Base-by-base conservation (phyloP, 1,140 invertebrate species). In the Macrotrachela quadricornifera region DNA sequence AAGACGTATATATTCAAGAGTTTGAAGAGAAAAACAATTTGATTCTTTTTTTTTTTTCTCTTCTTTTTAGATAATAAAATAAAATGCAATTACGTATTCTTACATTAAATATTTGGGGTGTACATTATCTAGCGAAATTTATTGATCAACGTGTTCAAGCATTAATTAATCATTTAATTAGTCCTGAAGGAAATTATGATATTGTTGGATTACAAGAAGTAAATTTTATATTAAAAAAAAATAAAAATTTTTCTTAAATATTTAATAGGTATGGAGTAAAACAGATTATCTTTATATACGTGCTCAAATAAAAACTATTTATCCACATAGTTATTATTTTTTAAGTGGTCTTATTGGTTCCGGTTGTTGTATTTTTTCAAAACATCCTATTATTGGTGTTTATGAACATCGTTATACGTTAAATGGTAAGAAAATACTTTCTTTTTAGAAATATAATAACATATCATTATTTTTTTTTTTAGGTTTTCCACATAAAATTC, bases 121-220 rank as follows among this genome's bases (percentile, higher is more conserved):
- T 30, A 2, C 21, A 30, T 30, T 8, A 30, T 30, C 3, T 30
- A 8, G 21, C 21, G 3, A 30, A 30, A 30, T 8, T 30, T 30
- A 30, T 30, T 30, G 3, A 30, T 30, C 21, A 30, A 30, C 2
- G 21, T 4, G 46, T 53, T 39, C 42, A 49, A 48, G 53, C 46
- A 10, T 49, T 54, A 54, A 54, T 16, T 39, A 30, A 30, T 4
- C 21, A 30, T 30, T 30, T 30, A 30, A 30, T 30, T 4, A 30
- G 21, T 30, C 2, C 8, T 8, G 46, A 49, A 18, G 16, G 17
- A n/a, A 15, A 50, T 18, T 50, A 49, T 44, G 53, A 54, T 39
- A n/a, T 54, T 36, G 15, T 54, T 36, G 53, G 36, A 44, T 43
- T 54, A 18, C 53, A 54, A 49, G 53, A 54, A 46, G 53, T 54